Evolutionary conservation across 2,888 invertebrate species (phyloP).

Genomic region (Dioctria rufipes): DNA sequence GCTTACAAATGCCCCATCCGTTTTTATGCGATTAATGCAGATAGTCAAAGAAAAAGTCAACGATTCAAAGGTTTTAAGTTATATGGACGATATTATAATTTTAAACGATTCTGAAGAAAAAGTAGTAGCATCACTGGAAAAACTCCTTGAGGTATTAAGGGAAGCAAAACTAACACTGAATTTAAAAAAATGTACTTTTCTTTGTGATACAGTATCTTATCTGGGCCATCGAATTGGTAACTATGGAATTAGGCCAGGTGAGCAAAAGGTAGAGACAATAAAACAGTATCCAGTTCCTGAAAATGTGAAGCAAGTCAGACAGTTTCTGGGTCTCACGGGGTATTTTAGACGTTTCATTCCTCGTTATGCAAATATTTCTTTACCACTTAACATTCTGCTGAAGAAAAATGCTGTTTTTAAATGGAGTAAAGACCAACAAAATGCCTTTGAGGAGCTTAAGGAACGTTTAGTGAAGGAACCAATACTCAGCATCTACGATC

Average conservation of each 20-base stretch:
- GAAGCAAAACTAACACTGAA: too few species aligned
- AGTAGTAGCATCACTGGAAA: too few species aligned
- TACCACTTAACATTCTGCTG: not conserved
- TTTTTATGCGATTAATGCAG: slow-evolving; percentile 54
- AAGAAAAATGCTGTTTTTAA: not conserved
- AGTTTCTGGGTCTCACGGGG: not conserved
- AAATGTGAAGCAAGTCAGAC: not conserved
- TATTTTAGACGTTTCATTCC: not conserved
- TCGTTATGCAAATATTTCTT: not conserved
- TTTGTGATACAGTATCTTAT: not conserved
- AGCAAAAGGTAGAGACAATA: not conserved
- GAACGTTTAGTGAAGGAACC: too few species aligned
- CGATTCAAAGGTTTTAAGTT: not conserved
- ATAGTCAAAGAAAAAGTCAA: not conserved
- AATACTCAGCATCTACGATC: too few species aligned
- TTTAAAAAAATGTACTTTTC: not conserved
- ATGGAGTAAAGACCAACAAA: too few species aligned
- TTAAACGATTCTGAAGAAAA: not conserved
- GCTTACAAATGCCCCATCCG: slow-evolving; percentile 61
- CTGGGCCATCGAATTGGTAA: not conserved
- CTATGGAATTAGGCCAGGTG: not conserved
- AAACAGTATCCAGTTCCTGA: not conserved
- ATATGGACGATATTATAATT: not conserved
- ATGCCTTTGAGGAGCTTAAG: too few species aligned
- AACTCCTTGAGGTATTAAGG: too few species aligned